Conservation (phyloP, 2,113 vertebrate genomes). For the Catagonus wagneri region DNA sequence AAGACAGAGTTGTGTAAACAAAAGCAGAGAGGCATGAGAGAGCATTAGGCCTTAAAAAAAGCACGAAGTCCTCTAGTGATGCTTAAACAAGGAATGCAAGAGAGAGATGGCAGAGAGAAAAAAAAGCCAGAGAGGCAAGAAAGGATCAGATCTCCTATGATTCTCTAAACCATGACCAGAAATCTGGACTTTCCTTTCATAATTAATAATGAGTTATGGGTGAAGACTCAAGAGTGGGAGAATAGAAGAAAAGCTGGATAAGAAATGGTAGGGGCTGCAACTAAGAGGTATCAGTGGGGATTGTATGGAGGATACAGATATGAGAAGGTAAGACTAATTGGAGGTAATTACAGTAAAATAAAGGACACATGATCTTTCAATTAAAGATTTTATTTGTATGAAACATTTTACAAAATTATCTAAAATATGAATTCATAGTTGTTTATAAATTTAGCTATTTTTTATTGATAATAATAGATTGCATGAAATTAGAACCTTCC, state of each 20-base stretch:
- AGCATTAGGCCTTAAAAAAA: background rate
- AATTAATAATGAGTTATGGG: background rate
- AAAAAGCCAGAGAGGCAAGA: background rate
- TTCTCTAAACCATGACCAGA: background rate
- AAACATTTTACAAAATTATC: conserved; percentile 51
- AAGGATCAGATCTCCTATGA: background rate
- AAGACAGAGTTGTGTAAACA: background rate
- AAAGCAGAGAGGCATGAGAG: conserved; percentile 18
- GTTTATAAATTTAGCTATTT: conserved; percentile 66
- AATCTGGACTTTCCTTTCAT: conserved; percentile 4
- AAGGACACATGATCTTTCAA: conserved; percentile 22
- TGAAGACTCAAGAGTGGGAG: background rate
- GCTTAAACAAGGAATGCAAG: background rate
- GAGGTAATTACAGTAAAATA: conserved; percentile 3
- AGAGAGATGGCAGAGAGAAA: background rate
- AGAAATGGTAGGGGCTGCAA: background rate
- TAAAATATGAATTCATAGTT: conserved; percentile 59
- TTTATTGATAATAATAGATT: conserved; percentile 61
- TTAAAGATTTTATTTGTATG: conserved; percentile 72
- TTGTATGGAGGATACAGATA: background rate
- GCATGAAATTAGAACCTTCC: conserved; percentile 63
- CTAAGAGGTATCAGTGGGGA: background rate
- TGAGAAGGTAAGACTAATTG: background rate
- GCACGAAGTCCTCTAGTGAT: background rate
- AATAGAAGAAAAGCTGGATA: background rate